phyloP scores from a whole-genome alignment of 2,888 invertebrate genomes.

The Xanthorhoe spadicearia region DNA sequence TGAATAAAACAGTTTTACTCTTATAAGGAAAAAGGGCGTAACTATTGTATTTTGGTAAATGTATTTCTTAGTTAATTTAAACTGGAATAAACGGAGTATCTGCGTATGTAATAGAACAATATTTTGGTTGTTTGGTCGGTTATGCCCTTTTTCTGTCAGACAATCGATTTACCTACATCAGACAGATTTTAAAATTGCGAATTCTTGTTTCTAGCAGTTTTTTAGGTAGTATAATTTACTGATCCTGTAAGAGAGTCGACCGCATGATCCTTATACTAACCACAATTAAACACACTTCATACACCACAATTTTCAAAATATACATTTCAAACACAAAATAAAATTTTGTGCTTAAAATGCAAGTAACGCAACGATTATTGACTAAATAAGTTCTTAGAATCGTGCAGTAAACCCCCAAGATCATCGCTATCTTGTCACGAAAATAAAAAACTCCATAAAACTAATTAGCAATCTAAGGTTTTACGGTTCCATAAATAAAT shows the following conservation, averaged over 20 bases:
- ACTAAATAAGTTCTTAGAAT: slow-evolving; percentile 2
- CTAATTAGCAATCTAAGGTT: slow-evolving; percentile 79
- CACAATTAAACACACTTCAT: no score
- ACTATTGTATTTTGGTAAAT: not conserved
- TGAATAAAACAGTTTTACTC: slow-evolving; percentile 31
- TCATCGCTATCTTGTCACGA: slow-evolving; percentile 57
- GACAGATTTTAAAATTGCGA: slow-evolving; percentile 21
- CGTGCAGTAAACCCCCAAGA: slow-evolving; percentile 39
- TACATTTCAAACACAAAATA: no score
- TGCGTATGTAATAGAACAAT: not conserved
- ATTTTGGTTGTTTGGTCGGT: not conserved
- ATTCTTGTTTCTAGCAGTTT: slow-evolving; percentile 10
- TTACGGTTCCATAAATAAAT: slow-evolving; percentile 77
- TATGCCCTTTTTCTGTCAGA: not conserved
- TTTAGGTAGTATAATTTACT: not conserved
- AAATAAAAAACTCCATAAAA: slow-evolving; percentile 72
- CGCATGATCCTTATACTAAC: no score
- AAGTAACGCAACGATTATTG: not conserved
- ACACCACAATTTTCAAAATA: no score
- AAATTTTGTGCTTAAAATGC: no score
- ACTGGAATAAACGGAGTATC: not conserved
- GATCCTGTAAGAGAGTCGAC: not conserved
- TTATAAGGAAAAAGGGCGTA: not conserved
- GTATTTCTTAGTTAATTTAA: not conserved
- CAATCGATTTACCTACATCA: slow-evolving; percentile 24